Percentiles rank a stretch among this genome's conserved stretches.
phyloP scores from a whole-genome alignment of 2,113 vertebrate species.

The Malurus alboscapulatus region DNA sequence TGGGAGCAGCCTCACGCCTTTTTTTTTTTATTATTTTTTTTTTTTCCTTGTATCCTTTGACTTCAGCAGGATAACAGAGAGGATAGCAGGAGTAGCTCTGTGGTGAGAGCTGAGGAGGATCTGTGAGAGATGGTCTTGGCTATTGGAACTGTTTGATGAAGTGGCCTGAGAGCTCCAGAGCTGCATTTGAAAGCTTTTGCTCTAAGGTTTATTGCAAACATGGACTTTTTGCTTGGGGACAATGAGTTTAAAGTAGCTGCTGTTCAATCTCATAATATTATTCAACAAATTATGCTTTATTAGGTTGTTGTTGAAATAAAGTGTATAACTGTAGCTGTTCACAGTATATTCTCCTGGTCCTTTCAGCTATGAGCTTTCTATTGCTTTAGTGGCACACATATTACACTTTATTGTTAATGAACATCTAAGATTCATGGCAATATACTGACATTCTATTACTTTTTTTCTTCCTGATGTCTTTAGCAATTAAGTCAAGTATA shows the following conservation, averaged over 20 bases:
- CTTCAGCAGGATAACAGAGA: neutral
- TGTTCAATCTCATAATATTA: neutral
- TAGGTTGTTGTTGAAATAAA: neutral
- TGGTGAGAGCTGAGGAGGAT: neutral
- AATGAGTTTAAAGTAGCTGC: neutral
- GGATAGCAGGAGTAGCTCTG: neutral
- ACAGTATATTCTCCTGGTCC: neutral
- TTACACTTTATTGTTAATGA: neutral
- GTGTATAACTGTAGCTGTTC: neutral
- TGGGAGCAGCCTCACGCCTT: neutral
- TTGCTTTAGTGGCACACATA: neutral
- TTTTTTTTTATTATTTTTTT: too few species aligned
- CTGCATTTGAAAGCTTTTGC: neutral
- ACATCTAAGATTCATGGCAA: neutral
- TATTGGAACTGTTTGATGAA: neutral
- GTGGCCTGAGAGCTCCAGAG: neutral
- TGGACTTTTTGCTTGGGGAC: neutral
- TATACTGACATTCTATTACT: neutral
- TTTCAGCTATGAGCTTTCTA: neutral
- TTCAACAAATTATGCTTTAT: neutral
- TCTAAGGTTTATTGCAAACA: neutral
- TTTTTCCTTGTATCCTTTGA: neutral
- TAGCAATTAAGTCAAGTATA: neutral
- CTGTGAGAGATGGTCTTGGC: neutral
- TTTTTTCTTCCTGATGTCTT: neutral